Conservation (phyloP, 2,113 vertebrate species). For the Anseranas semipalmata region DNA sequence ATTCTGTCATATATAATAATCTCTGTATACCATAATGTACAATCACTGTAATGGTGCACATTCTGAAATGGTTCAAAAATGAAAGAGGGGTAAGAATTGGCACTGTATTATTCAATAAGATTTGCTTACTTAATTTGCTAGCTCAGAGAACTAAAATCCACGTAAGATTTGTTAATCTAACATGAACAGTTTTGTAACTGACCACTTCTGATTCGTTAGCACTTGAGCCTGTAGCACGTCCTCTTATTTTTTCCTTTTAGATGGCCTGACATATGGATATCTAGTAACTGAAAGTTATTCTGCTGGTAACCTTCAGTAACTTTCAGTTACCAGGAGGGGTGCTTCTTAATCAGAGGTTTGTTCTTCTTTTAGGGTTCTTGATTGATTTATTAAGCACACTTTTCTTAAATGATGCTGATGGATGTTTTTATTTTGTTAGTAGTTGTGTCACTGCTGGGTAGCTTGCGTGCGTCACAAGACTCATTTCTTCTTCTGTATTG, state of each 20-base stretch:
- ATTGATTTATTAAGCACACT: neutral
- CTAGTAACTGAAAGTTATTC: neutral
- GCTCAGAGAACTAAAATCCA: neutral
- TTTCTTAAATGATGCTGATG: neutral
- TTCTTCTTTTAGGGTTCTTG: neutral
- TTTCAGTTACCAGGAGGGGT: neutral
- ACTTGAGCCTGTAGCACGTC: neutral
- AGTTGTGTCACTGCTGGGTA: neutral
- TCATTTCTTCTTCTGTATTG: neutral
- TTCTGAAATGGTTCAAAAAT: neutral
- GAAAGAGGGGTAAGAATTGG: neutral
- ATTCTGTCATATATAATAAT: neutral
- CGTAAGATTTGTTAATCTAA: neutral
- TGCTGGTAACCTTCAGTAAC: neutral
- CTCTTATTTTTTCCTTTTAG: neutral
- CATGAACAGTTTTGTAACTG: neutral
- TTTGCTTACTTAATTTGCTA: neutral
- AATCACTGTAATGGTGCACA: neutral
- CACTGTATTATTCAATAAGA: neutral
- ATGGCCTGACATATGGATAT: neutral
- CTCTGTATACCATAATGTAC: rapidly evolving
- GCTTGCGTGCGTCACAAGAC: neutral
- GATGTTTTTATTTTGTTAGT: neutral
- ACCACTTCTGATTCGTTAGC: neutral
- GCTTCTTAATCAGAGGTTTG: neutral